A percentile compares a stretch with the other conserved stretches of the same genome.
phyloP scores from a whole-genome alignment of 2,797 vertebrate species.

The Monodelphis domestica region DNA sequence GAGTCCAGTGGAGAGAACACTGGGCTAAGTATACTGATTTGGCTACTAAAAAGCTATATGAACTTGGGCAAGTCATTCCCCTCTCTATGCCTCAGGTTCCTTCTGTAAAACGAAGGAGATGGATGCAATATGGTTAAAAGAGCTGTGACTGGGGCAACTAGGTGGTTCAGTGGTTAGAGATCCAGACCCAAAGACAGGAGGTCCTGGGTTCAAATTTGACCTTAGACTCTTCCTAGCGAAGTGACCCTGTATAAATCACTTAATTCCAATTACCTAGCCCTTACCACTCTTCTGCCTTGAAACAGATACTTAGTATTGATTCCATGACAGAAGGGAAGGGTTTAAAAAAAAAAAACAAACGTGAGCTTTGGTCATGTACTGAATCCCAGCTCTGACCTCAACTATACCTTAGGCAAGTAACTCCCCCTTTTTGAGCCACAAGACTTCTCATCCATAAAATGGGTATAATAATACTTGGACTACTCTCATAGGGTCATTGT shows the following conservation, averaged over 20 bases:
- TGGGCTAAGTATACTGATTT: background rate
- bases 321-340: too few species aligned
- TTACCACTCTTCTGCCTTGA: too few species aligned
- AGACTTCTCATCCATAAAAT: background rate
- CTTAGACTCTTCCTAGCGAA: too few species aligned
- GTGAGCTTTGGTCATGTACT: background rate
- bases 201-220: too few species aligned
- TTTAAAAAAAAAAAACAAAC: too few species aligned
- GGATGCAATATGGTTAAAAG: background rate
- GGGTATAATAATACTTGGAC: background rate
- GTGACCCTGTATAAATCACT: too few species aligned
- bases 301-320: too few species aligned
- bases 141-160: too few species aligned
- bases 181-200: too few species aligned
- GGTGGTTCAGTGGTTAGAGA: too few species aligned
- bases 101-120: background rate
- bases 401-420: rapidly evolving
- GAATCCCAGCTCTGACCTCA: background rate
- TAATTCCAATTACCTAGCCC: too few species aligned
- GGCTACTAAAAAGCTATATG: background rate
- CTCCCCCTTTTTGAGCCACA: background rate
- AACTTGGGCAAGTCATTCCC: background rate
- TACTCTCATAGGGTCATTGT: background rate
- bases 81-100: background rate
- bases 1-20: background rate